Percentiles rank a stretch among this genome's conserved stretches.
Conservation (phyloP, 2,113 vertebrate species). For the Dipodomys spectabilis region DNA sequence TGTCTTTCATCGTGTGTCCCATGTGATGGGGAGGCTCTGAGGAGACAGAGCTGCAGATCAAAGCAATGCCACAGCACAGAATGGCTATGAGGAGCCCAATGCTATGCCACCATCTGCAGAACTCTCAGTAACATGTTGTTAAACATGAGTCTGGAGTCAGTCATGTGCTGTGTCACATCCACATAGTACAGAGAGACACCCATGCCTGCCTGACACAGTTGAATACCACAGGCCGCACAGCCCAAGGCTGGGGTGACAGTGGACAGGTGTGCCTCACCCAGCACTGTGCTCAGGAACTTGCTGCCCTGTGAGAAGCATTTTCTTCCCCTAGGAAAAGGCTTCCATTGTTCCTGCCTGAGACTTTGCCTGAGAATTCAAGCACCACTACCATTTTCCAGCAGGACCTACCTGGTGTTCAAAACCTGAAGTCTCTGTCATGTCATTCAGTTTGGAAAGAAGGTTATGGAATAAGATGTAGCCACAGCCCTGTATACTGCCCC, state of each 20-base stretch:
- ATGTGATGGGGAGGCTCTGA: too few relatives aligned
- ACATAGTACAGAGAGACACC: too few relatives aligned
- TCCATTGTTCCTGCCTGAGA: too few relatives aligned
- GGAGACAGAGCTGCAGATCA: too few relatives aligned
- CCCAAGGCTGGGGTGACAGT: neutral
- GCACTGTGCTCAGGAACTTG: neutral
- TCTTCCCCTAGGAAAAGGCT: neutral
- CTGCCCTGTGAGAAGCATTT: neutral
- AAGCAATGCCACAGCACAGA: too few relatives aligned
- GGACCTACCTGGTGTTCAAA: rapidly evolving
- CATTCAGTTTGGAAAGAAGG: neutral
- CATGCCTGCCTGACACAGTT: neutral
- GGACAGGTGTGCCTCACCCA: neutral
- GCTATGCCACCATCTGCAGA: neutral
- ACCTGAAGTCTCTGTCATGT: rapidly evolving
- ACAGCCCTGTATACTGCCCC: constrained; percentile 16
- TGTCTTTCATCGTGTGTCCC: too few relatives aligned
- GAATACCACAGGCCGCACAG: neutral
- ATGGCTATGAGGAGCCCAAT: too few relatives aligned
- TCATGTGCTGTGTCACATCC: too few relatives aligned
- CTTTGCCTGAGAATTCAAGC: neutral
- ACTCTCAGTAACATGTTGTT: constrained; percentile 12
- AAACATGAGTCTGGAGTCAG: neutral
- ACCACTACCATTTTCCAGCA: neutral
- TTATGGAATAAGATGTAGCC: constrained; percentile 49